Conservation (phyloP, 2,113 vertebrate genomes). For the Manacus vitellinus region DNA sequence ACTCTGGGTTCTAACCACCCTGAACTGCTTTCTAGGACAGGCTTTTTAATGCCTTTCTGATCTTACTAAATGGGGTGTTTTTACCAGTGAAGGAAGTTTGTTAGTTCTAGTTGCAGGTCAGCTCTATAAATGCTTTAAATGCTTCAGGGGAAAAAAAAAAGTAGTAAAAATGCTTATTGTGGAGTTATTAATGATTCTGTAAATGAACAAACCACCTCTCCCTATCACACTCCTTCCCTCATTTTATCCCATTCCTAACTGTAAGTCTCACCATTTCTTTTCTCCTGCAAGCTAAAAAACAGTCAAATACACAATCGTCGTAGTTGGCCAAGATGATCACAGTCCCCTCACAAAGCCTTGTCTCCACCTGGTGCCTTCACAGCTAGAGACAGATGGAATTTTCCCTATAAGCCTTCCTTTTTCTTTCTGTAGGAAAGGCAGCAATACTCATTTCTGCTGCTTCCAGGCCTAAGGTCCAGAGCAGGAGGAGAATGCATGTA, state of each 20-base stretch:
- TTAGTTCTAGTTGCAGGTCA: background rate
- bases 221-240: background rate
- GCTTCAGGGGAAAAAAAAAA: background rate
- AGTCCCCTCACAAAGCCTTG: background rate
- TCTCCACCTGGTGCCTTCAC: background rate
- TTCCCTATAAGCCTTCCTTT: background rate
- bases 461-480: background rate
- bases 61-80: background rate
- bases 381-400: background rate
- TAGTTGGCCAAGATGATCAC: background rate
- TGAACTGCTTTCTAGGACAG: background rate
- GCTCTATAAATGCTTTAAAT: background rate
- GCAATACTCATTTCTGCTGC: background rate
- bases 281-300: background rate
- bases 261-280: background rate
- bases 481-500: background rate
- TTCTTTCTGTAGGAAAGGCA: background rate
- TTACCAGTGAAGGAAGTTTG: background rate
- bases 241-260: background rate
- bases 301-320: background rate
- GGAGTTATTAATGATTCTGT: background rate
- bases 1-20: rapidly evolving
- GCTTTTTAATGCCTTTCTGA: background rate
- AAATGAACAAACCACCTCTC: background rate
- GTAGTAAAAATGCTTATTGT: background rate